phyloP scores from a whole-genome alignment of 2,797 vertebrate species.

The Lutjanus campechanus region DNA sequence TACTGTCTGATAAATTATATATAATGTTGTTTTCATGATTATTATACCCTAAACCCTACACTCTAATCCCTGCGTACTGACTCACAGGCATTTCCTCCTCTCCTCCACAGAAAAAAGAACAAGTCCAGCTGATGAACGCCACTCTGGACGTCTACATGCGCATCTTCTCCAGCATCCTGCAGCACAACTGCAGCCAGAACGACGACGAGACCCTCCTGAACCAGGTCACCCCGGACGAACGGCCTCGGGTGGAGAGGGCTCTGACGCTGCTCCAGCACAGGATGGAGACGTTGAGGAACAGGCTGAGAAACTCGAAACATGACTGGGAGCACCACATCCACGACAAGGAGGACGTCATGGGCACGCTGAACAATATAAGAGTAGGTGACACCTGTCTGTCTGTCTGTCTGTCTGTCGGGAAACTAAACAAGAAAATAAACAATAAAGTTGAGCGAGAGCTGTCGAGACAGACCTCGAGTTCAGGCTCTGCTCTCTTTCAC shows the following conservation, averaged over 20 bases:
- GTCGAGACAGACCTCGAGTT: neutral
- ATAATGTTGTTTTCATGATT: too few relatives aligned
- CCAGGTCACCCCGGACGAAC: rapidly evolving
- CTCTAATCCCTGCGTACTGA: neutral
- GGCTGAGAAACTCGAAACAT: neutral
- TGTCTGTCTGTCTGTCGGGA: neutral
- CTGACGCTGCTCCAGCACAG: rapidly evolving
- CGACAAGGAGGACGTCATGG: slow-evolving; percentile 4
- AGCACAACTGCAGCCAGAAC: neutral
- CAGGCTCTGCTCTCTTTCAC: neutral
- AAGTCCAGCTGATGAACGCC: slow-evolving; percentile 53
- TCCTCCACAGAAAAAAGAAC: slow-evolving; percentile 42
- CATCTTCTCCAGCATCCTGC: slow-evolving; percentile 62
- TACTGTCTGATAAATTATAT: too few relatives aligned
- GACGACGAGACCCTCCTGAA: slow-evolving; percentile 21
- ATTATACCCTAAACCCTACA: too few relatives aligned
- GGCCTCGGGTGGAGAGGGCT: rapidly evolving
- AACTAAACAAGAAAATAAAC: too few relatives aligned
- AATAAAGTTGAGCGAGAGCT: too few relatives aligned
- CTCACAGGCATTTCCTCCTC: neutral
- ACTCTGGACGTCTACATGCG: slow-evolving; percentile 66
- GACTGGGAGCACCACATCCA: neutral
- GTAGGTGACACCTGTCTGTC: slow-evolving; percentile 12
- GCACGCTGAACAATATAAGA: slow-evolving; percentile 27
- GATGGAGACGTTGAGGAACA: neutral